Evolutionary conservation across 2,888 invertebrate species (phyloP).

Genomic region (Lissonota sp.): DNA sequence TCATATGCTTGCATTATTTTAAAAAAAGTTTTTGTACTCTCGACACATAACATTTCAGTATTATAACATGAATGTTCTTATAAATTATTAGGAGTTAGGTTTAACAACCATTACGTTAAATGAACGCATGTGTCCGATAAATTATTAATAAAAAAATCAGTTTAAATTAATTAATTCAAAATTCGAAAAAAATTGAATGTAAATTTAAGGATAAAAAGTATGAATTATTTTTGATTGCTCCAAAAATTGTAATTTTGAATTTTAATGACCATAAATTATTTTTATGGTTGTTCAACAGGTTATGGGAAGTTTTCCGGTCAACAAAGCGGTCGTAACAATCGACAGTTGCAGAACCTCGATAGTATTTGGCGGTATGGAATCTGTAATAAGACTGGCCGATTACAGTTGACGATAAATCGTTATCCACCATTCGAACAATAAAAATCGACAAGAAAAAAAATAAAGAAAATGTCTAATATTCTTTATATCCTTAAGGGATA

Average conservation of each 20-base stretch:
- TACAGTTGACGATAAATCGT: conserved; percentile 64
- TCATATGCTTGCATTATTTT: too few species aligned
- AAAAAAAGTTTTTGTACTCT: too few species aligned
- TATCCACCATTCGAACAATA: neutral
- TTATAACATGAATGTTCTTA: too few species aligned
- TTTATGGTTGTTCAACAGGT: conserved; percentile 68
- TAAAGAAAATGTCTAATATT: neutral
- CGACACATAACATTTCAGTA: too few species aligned
- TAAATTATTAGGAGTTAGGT: too few species aligned
- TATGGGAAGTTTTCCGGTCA: conserved; percentile 72
- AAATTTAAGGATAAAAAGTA: too few species aligned
- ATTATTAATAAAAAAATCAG: too few species aligned
- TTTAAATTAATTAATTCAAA: too few species aligned
- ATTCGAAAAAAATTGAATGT: too few species aligned
- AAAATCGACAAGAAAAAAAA: conserved; percentile 5
- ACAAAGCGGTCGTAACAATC: conserved; percentile 77
- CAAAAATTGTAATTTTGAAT: neutral
- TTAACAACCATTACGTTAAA: too few species aligned
- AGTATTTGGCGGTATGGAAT: conserved; percentile 80
- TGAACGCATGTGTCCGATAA: too few species aligned
- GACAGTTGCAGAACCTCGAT: conserved; percentile 75
- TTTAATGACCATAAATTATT: neutral
- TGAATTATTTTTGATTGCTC: neutral
- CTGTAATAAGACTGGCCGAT: conserved; percentile 73
- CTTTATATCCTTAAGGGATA: neutral